Percentiles rank a stretch among this genome's conserved stretches.
phyloP scores from a whole-genome alignment of 1,140 invertebrate species.

The Bombus polaris region DNA sequence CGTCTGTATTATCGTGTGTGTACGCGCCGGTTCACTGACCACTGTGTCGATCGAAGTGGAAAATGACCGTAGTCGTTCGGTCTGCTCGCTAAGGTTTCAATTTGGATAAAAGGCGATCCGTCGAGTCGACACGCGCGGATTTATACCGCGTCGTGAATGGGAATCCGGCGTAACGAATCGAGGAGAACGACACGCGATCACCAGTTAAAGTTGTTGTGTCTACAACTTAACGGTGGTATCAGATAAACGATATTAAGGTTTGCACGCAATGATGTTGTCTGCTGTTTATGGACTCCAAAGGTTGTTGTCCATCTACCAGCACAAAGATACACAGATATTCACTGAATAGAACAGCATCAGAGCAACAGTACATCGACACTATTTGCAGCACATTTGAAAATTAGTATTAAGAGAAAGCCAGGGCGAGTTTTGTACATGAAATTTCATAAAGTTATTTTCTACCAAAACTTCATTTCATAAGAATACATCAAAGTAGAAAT shows the following conservation, averaged over 20 bases:
- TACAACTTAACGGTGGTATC: background rate
- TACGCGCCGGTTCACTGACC: conserved; percentile 58
- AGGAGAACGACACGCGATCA: background rate
- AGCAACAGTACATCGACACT: no score
- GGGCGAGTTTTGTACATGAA: no score
- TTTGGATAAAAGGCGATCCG: conserved; percentile 41
- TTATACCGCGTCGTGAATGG: conserved; percentile 2
- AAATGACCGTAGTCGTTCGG: conserved; percentile 53
- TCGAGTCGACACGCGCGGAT: background rate
- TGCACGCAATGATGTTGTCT: background rate
- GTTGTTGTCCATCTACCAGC: background rate
- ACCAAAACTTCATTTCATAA: no score
- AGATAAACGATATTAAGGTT: background rate
- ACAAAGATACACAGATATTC: background rate
- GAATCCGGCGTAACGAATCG: background rate
- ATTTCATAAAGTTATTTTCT: no score
- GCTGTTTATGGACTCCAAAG: background rate
- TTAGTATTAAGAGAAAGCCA: no score
- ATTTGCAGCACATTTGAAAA: no score
- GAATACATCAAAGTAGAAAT: no score
- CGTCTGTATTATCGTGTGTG: background rate
- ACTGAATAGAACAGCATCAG: no score
- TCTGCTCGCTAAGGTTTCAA: conserved; percentile 58
- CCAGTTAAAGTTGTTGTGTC: background rate
- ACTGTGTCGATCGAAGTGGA: conserved; percentile 54